Percentiles rank a stretch among this genome's conserved stretches.
These are phyloP conservation scores for Okamejei kenojei DNA, from an alignment of 2,797 vertebrate genomes.

Conservation along the genomic window DNA sequence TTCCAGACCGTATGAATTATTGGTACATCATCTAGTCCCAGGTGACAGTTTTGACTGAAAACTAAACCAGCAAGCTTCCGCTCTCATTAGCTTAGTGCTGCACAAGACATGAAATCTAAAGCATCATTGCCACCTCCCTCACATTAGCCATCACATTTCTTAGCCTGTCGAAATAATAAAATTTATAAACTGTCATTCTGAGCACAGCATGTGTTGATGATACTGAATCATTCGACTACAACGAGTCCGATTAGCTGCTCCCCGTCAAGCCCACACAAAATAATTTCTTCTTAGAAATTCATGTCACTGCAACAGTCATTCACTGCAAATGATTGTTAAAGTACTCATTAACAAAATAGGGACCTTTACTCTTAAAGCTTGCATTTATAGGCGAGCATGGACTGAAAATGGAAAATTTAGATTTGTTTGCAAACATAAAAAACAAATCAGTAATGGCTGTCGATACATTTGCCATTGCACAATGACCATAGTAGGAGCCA, in stretches of 20 bases:
- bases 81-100: not conserved
- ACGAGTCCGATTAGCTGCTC: not conserved
- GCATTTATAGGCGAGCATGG: not conserved
- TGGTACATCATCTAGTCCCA: not conserved
- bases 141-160: not conserved
- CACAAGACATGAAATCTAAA: not conserved
- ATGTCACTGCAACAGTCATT: not conserved
- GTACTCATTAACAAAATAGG: not conserved
- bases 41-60: not conserved
- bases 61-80: not conserved
- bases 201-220: not conserved
- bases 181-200: not conserved
- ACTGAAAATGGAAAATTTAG: not conserved
- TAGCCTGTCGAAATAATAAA: not conserved
- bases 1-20: not conserved
- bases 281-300: not conserved
- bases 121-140: not conserved
- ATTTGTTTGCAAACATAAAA: not conserved
- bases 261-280: not conserved
- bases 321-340: conserved; percentile 2
- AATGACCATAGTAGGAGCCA: too few species aligned
- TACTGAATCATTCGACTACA: not conserved
- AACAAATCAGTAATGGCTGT: not conserved
- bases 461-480: too few species aligned
- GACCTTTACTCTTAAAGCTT: not conserved